Percentiles rank a stretch among this genome's conserved stretches.
These are phyloP conservation scores for Microcebus lehilahytsara DNA, from an alignment of 2,113 vertebrate species.

Conservation along the genomic window DNA sequence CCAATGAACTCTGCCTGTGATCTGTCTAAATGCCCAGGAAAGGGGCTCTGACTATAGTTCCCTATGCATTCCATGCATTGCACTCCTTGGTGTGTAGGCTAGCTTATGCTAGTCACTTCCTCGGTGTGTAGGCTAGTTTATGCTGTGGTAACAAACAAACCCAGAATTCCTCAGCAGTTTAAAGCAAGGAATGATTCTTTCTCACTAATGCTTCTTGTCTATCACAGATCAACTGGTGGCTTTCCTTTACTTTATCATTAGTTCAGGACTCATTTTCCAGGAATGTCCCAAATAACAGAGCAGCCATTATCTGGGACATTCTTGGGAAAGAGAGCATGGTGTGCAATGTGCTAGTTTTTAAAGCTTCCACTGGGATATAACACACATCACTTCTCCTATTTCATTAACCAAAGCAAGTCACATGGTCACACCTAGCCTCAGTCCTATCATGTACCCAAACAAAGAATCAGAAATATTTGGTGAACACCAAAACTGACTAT, in stretches of 20 bases:
- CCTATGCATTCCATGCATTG: background rate
- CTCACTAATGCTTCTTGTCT: background rate
- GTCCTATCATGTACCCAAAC: background rate
- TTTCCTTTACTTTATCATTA: background rate
- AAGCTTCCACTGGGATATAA: background rate
- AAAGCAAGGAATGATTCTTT: background rate
- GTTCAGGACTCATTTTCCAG: background rate
- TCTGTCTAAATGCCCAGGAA: constrained; percentile 48
- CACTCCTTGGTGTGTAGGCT: background rate
- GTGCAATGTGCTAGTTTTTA: background rate
- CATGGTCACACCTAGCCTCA: background rate
- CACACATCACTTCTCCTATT: background rate
- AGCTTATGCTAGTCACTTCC: background rate
- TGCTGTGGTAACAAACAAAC: background rate
- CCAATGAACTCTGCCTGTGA: constrained; percentile 51
- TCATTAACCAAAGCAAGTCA: background rate
- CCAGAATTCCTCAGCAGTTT: background rate
- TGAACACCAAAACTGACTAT: background rate
- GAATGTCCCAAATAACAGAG: background rate
- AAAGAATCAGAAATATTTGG: background rate
- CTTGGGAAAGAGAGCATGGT: background rate
- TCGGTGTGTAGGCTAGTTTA: background rate
- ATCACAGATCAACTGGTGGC: background rate
- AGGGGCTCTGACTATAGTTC: background rate
- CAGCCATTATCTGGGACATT: background rate